These are phyloP conservation scores for Cactoblastis cactorum DNA, from an alignment of 2,888 invertebrate genomes.

Conservation along the genomic window DNA sequence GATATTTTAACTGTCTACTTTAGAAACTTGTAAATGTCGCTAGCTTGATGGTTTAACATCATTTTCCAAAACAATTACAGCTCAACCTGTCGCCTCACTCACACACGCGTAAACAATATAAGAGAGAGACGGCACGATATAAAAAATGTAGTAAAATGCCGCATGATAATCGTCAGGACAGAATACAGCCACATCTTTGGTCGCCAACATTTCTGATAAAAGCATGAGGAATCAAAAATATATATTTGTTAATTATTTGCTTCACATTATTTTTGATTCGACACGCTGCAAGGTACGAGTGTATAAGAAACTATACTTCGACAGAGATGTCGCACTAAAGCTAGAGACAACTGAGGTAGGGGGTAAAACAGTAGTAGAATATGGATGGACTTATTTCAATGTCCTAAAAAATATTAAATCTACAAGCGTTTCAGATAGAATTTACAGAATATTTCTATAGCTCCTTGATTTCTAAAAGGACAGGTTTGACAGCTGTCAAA, in stretches of 20 bases:
- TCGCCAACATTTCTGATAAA: slow-evolving; percentile 50
- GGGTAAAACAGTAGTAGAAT: slow-evolving; percentile 48
- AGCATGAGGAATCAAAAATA: slow-evolving; percentile 24
- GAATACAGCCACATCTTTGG: slow-evolving; percentile 72
- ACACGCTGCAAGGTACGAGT: slow-evolving; percentile 22
- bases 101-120: background rate
- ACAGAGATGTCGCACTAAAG: slow-evolving; percentile 48
- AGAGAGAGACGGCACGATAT: background rate
- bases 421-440: slow-evolving; percentile 20
- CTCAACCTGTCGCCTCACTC: background rate
- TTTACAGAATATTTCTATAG: background rate
- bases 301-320: slow-evolving; percentile 33
- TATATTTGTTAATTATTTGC: background rate
- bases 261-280: background rate
- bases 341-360: slow-evolving; percentile 74
- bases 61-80: background rate
- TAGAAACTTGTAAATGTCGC: too few species aligned
- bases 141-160: background rate
- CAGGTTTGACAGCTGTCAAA: too few species aligned
- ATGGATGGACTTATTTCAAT: slow-evolving; percentile 48
- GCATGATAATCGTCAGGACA: slow-evolving; percentile 6
- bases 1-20: background rate
- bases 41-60: too few species aligned
- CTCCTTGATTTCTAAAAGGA: background rate
- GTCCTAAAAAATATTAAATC: slow-evolving; percentile 32